These are phyloP conservation scores for Sigmodon hispidus DNA, from an alignment of 2,113 vertebrate genomes.

Conservation along the genomic window DNA sequence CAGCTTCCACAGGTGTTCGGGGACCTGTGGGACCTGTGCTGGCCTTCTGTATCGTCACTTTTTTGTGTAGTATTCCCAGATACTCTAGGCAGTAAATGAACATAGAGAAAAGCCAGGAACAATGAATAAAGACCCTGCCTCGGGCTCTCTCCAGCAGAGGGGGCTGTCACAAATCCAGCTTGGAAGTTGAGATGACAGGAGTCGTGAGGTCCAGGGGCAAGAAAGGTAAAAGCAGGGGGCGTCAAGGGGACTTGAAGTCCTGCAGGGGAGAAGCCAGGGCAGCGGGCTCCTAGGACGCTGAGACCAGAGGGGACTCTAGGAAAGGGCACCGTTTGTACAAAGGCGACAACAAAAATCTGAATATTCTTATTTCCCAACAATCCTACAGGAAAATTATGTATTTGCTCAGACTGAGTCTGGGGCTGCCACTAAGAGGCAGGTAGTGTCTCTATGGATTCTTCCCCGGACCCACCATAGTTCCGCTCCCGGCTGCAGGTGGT, in stretches of 20 bases:
- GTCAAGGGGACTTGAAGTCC: neutral
- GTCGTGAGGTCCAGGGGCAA: neutral
- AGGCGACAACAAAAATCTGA: neutral
- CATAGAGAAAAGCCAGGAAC: neutral
- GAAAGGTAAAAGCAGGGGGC: neutral
- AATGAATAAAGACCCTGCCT: too few species aligned
- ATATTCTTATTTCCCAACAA: neutral
- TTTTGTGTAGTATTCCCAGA: neutral
- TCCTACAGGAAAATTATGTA: neutral
- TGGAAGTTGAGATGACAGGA: neutral
- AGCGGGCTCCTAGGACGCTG: too few species aligned
- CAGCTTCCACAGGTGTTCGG: neutral
- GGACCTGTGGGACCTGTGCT: neutral
- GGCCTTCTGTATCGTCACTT: neutral
- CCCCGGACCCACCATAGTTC: neutral
- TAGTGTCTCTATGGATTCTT: neutral
- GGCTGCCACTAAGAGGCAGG: neutral
- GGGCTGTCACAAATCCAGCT: neutral
- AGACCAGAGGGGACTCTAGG: neutral
- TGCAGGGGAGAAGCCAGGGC: too few species aligned
- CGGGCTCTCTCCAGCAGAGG: neutral
- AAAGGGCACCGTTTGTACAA: neutral
- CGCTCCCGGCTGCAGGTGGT: neutral
- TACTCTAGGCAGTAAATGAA: neutral
- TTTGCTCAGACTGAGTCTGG: neutral